Percentiles rank a stretch among this genome's conserved stretches.
phyloP scores from a whole-genome alignment of 2,797 vertebrate species.

The Leptatherina wallacei region DNA sequence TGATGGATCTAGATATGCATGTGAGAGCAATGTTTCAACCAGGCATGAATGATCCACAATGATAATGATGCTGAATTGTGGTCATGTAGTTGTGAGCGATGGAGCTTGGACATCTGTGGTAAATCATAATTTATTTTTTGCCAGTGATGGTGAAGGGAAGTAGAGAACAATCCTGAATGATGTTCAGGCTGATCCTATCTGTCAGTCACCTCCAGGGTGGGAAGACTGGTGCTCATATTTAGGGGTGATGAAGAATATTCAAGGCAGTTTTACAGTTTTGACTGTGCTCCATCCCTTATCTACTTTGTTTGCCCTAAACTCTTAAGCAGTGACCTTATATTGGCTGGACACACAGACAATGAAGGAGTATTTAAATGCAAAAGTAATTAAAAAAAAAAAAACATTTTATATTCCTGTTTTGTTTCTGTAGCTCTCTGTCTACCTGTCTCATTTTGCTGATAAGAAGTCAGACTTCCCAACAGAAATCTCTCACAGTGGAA shows the following conservation, averaged over 20 bases:
- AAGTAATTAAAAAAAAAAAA: too few relatives aligned
- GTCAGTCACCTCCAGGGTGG: conserved; percentile 68
- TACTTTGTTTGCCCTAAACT: conserved; percentile 1
- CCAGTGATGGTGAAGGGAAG: conserved; percentile 54
- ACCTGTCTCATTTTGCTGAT: conserved; percentile 18
- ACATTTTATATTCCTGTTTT: background rate
- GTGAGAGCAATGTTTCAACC: conserved; percentile 42
- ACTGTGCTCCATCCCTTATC: conserved; percentile 20
- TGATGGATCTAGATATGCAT: conserved; percentile 38
- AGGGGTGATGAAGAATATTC: conserved; percentile 42
- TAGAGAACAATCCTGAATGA: conserved; percentile 56
- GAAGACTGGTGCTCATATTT: conserved; percentile 41
- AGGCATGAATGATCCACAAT: conserved; percentile 45
- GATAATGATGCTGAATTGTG: conserved; percentile 37
- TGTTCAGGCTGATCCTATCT: conserved; percentile 66
- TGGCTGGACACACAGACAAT: background rate
- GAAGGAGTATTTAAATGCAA: conserved; percentile 5
- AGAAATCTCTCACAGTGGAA: conserved; percentile 22
- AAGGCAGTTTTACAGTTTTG: conserved; percentile 29
- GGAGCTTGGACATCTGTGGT: conserved; percentile 22
- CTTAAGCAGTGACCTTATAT: background rate
- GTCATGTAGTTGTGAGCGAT: conserved; percentile 40
- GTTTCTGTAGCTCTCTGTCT: background rate
- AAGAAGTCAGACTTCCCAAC: background rate
- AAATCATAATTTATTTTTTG: conserved; percentile 54